phyloP scores from a whole-genome alignment of 1,140 invertebrate genomes.

The Drosophila paulistorum region DNA sequence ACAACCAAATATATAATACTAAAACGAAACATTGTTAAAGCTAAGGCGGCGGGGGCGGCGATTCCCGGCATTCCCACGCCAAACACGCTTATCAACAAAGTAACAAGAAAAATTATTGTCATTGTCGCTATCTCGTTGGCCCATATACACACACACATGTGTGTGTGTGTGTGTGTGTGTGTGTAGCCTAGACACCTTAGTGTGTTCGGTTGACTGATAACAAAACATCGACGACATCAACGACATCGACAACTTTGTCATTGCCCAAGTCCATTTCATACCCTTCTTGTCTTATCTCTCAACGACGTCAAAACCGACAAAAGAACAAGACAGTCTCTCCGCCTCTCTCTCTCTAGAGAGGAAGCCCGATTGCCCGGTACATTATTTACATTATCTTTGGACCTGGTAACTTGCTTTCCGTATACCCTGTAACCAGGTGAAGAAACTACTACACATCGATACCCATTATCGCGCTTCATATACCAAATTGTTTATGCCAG shows the following conservation, averaged over 20 bases:
- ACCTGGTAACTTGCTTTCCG: too few relatives aligned
- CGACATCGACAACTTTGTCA: constrained; percentile 5
- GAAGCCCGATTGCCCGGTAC: constrained; percentile 5
- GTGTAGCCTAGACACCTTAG: background rate
- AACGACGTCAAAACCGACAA: constrained; percentile 21
- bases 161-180: too few relatives aligned
- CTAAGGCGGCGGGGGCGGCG: background rate
- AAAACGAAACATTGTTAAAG: too few relatives aligned
- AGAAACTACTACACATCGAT: too few relatives aligned
- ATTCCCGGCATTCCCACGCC: constrained; percentile 4
- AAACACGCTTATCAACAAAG: constrained; percentile 40
- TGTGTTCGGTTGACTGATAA: constrained; percentile 11
- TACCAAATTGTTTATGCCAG: too few relatives aligned
- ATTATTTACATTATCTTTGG: constrained; percentile 34
- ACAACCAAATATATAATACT: background rate
- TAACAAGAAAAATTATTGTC: constrained; percentile 37
- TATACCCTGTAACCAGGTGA: too few relatives aligned
- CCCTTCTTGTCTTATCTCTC: constrained; percentile 36
- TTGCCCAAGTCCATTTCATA: constrained; percentile 8
- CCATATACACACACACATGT: constrained; percentile 29
- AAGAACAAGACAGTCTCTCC: background rate
- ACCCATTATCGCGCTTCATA: too few relatives aligned
- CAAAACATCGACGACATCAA: constrained; percentile 8
- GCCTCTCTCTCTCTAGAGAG: too few relatives aligned
- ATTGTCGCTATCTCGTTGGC: constrained; percentile 47